Conservation (phyloP, 2,113 vertebrate species). For the Columba livia region DNA sequence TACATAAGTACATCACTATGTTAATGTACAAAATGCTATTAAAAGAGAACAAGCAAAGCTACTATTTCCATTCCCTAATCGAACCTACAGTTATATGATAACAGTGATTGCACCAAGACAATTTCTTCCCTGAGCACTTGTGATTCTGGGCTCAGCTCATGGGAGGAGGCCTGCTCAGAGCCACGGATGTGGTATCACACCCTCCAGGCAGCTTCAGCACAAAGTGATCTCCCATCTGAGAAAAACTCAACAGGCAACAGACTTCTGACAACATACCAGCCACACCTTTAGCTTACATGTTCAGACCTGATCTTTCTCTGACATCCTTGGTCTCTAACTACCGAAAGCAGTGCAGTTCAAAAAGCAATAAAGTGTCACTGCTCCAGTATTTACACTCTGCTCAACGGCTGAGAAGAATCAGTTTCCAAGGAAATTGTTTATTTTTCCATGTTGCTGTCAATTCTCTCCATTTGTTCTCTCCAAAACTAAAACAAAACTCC, state of each 20-base stretch:
- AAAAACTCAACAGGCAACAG: not conserved
- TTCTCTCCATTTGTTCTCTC: not conserved
- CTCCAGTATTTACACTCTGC: not conserved
- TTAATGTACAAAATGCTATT: not conserved
- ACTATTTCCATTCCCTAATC: not conserved
- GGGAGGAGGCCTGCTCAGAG: not conserved
- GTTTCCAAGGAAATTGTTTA: not conserved
- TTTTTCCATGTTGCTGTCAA: not conserved
- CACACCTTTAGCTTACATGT: not conserved
- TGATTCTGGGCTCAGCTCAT: not conserved
- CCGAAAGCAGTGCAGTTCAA: not conserved
- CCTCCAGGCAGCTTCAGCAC: fast-evolving
- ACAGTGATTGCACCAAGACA: not conserved
- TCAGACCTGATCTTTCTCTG: not conserved
- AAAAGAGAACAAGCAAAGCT: not conserved
- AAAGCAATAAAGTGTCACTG: not conserved
- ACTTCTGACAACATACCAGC: not conserved
- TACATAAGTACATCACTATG: not conserved
- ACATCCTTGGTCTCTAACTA: not conserved
- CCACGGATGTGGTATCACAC: fast-evolving
- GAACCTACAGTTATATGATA: not conserved
- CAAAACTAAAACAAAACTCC: not conserved
- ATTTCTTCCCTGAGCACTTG: not conserved
- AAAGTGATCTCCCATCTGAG: not conserved
- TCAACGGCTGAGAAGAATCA: not conserved